These are phyloP conservation scores for Brenthis hecate DNA, from an alignment of 2,888 invertebrate species.

Conservation along the genomic window DNA sequence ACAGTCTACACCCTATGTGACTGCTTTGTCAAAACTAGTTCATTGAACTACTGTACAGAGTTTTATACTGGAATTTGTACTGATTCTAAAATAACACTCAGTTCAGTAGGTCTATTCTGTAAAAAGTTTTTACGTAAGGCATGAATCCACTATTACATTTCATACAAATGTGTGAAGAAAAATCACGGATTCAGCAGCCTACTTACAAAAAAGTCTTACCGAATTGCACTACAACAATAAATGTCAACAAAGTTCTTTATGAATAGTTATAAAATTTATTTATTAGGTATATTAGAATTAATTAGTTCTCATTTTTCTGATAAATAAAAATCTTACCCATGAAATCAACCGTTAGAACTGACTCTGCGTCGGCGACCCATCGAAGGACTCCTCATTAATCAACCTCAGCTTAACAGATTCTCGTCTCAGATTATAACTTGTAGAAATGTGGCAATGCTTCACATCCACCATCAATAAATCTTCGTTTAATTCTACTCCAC, in stretches of 20 bases:
- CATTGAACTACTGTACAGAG: too few relatives aligned
- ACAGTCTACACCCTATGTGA: too few relatives aligned
- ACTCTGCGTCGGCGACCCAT: constrained; percentile 68
- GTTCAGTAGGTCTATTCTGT: too few relatives aligned
- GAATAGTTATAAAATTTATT: not conserved
- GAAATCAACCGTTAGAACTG: constrained; percentile 77
- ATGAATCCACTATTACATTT: too few relatives aligned
- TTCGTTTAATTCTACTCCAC: constrained; percentile 77
- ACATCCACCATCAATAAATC: constrained; percentile 72
- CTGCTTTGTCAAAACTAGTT: too few relatives aligned
- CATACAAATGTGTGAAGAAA: too few relatives aligned
- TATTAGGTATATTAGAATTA: not conserved
- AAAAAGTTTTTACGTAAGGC: too few relatives aligned
- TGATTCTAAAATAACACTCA: too few relatives aligned
- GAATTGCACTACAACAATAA: too few relatives aligned
- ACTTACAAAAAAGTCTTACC: too few relatives aligned
- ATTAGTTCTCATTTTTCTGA: not conserved
- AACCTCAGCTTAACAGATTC: constrained; percentile 75
- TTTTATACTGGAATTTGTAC: too few relatives aligned
- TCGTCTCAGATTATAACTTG: constrained; percentile 73
- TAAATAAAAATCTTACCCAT: constrained; percentile 58
- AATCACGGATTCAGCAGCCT: too few relatives aligned
- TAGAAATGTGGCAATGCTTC: constrained; percentile 77
- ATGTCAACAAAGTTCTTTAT: not conserved
- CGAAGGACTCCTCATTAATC: constrained; percentile 78